These are phyloP conservation scores for Margarornis squamiger DNA, from an alignment of 2,797 vertebrate species.

Conservation along the genomic window DNA sequence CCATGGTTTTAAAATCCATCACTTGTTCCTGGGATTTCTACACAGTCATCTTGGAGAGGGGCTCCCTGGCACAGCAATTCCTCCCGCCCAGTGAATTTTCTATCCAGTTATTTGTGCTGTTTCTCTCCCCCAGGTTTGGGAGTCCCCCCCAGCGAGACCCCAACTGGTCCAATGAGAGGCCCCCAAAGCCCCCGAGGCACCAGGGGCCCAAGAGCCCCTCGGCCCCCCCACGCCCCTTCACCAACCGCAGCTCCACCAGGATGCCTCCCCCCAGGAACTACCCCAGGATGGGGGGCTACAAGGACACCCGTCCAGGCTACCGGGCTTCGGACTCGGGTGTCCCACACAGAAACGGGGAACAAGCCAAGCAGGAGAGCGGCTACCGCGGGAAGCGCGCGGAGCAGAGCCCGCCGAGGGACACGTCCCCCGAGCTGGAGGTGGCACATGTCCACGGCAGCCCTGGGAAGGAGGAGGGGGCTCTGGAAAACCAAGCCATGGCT, in stretches of 20 bases:
- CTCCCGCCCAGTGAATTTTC: background rate
- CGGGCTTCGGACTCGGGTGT: slow-evolving; percentile 37
- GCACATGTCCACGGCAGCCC: slow-evolving; percentile 35
- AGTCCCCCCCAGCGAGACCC: slow-evolving; percentile 85
- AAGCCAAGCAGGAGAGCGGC: slow-evolving; percentile 56
- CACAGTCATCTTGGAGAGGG: accelerated
- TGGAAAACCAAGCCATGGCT: slow-evolving; percentile 55
- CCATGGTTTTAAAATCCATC: background rate
- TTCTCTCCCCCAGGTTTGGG: slow-evolving; percentile 74
- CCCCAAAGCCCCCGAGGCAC: slow-evolving; percentile 69
- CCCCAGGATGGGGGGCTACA: slow-evolving; percentile 73
- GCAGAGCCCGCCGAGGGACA: slow-evolving; percentile 62
- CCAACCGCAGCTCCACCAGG: slow-evolving; percentile 69
- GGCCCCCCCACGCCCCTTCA: slow-evolving; percentile 68
- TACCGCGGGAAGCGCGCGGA: slow-evolving; percentile 70
- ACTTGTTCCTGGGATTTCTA: background rate
- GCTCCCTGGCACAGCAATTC: background rate
- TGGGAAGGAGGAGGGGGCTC: slow-evolving; percentile 66
- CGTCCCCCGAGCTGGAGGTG: slow-evolving; percentile 69
- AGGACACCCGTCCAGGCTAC: slow-evolving; percentile 72
- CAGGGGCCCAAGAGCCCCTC: slow-evolving; percentile 61
- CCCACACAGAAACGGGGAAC: slow-evolving; percentile 70
- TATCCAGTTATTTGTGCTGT: background rate
- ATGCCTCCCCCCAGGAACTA: slow-evolving; percentile 70
- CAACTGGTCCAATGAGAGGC: slow-evolving; percentile 81